Evolutionary conservation across 1,140 invertebrate genomes (phyloP), one percentile per base, ranked within the genome.

Genomic region (Bicyclus anynana): DNA sequence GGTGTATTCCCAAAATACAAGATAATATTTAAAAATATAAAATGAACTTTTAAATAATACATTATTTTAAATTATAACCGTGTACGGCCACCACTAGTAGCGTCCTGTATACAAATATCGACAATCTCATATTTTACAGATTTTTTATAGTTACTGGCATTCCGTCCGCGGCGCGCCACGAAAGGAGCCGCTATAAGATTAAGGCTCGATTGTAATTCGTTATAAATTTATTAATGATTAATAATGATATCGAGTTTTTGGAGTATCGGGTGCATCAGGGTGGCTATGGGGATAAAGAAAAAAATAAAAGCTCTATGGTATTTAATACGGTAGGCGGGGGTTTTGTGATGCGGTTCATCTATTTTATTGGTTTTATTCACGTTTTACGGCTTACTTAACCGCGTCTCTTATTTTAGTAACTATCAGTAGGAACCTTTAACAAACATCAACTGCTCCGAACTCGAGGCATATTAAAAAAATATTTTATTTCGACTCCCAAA

Each of bases 221-320:
- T 80, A 85, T 82, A 84, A 80, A 80, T 84, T 87, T 81, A 77
- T 79, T 81, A 84, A 77, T 84, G 80, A 87, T 84, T 84, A 82
- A 85, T 77, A 80, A 77, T 83, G 67, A 78, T 84, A 80, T 87
- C 70, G 68, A 72, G 56, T 79, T 76, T 40, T 58, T 44, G 42
- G 17, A 23, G 42, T 40, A 40, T 40, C 37, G n/a, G 16, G 40
- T 12, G 48, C 56, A 42, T 53, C 50, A 13, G 48, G 38, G 21
- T 38, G 37, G 18, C 4, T 33, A 33, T 21, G 20, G 42, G 12
- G 20, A 4, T 10, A 5, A 16, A 17, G 12, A 21, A 5, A 44
- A 44, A 44, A 44, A 20, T 10, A 17, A 40, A 40, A 40, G 6
- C 5, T 40, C 37, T 10, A 17, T 16, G 37, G 37, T 40, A 40